Percentiles rank a stretch among this genome's conserved stretches.
Evolutionary conservation across 2,797 vertebrate genomes (phyloP).

Genomic region (Prunella strophiata): DNA sequence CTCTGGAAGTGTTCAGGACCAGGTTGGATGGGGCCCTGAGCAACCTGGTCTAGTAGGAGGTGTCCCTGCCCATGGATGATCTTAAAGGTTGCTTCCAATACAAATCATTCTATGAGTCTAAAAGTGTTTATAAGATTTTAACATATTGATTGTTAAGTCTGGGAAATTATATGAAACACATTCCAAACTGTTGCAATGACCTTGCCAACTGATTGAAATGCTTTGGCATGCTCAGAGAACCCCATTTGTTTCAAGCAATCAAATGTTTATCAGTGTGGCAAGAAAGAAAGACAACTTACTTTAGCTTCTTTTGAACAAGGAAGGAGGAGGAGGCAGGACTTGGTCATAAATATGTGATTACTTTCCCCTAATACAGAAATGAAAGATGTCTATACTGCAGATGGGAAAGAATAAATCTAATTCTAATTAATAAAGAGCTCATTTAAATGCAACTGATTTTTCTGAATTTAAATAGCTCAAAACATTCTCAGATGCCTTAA

Average conservation of each 20-base stretch:
- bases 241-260: not conserved
- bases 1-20: not conserved
- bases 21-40: not conserved
- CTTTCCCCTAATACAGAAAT: not conserved
- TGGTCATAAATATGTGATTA: not conserved
- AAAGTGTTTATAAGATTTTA: not conserved
- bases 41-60: not conserved
- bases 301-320: not conserved
- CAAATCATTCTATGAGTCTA: not conserved
- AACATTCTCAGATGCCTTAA: not conserved
- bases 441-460: not conserved
- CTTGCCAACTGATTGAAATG: not conserved
- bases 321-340: not conserved
- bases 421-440: not conserved
- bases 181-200: not conserved
- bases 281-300: not conserved
- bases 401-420: not conserved
- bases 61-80: no score
- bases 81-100: not conserved
- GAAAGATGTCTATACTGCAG: not conserved
- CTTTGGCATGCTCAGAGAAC: not conserved
- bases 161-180: not conserved
- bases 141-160: not conserved
- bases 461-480: not conserved
- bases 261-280: not conserved